phyloP scores from a whole-genome alignment of 2,888 invertebrate genomes.

The Latrodectus elegans region DNA sequence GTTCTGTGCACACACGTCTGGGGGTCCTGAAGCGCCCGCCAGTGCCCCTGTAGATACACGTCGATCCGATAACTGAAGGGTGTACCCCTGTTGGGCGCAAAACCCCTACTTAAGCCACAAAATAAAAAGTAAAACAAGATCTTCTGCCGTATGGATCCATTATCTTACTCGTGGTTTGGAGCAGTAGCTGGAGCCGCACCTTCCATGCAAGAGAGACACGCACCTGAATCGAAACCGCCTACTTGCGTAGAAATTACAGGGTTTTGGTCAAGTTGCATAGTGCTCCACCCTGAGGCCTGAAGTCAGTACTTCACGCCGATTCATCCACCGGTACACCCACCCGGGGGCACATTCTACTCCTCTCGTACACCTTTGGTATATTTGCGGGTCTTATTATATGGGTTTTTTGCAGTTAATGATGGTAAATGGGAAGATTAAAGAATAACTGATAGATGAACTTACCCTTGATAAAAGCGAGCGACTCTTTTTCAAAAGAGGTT shows the following conservation, averaged over 20 bases:
- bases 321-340: not conserved
- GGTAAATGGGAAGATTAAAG: too few relatives aligned
- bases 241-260: conserved; percentile 58
- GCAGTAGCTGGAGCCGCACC: conserved; percentile 60
- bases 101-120: conserved; percentile 36
- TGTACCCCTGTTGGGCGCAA: conserved; percentile 33
- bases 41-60: not conserved
- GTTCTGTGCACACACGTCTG: conserved; percentile 2
- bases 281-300: conserved; percentile 28
- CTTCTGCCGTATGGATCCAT: conserved; percentile 19
- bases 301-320: conserved; percentile 44
- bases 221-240: conserved; percentile 33
- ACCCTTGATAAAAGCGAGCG: too few relatives aligned
- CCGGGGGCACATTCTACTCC: not conserved
- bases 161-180: conserved; percentile 37
- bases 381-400: too few relatives aligned
- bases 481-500: too few relatives aligned
- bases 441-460: too few relatives aligned
- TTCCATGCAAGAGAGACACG: conserved; percentile 3
- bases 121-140: not conserved
- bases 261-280: conserved; percentile 6
- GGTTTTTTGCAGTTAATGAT: too few relatives aligned
- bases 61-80: conserved; percentile 34
- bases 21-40: not conserved
- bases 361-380: too few relatives aligned